Conservation (phyloP, 2,888 invertebrate species). For the Limenitis camilla region DNA sequence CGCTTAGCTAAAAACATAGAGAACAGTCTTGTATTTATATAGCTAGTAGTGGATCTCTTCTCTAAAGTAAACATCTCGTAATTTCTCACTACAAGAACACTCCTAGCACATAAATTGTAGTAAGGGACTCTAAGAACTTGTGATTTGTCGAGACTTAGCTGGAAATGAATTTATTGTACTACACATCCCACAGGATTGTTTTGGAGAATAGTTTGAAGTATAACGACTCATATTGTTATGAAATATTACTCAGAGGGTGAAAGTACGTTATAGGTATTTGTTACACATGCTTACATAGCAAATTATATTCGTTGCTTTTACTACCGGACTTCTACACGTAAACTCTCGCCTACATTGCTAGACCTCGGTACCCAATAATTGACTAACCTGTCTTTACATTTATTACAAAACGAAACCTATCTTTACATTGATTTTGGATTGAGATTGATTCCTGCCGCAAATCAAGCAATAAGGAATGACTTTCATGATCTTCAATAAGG, state of each 20-base stretch:
- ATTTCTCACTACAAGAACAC: conserved; percentile 3
- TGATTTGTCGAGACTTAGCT: conserved; percentile 27
- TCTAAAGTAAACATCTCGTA: neutral
- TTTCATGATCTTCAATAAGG: too few relatives aligned
- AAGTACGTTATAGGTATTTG: neutral
- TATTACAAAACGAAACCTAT: too few relatives aligned
- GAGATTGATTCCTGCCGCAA: too few relatives aligned
- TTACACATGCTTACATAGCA: neutral
- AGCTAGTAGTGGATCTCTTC: neutral
- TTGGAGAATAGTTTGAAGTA: conserved; percentile 17
- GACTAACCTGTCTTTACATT: too few relatives aligned
- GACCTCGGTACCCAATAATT: too few relatives aligned
- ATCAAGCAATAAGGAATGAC: too few relatives aligned
- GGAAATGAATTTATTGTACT: conserved; percentile 55
- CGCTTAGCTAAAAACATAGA: neutral
- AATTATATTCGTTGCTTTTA: too few relatives aligned
- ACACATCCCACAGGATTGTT: conserved; percentile 36
- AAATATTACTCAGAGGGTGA: conserved; percentile 13
- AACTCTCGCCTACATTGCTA: too few relatives aligned
- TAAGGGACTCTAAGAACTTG: conserved; percentile 11
- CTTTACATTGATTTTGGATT: too few relatives aligned
- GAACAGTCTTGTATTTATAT: neutral
- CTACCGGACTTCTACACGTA: too few relatives aligned
- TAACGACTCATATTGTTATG: conserved; percentile 22
- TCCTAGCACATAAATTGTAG: conserved; percentile 1